Conservation (phyloP, 2,797 vertebrate genomes). For the Geotrypetes seraphini region DNA sequence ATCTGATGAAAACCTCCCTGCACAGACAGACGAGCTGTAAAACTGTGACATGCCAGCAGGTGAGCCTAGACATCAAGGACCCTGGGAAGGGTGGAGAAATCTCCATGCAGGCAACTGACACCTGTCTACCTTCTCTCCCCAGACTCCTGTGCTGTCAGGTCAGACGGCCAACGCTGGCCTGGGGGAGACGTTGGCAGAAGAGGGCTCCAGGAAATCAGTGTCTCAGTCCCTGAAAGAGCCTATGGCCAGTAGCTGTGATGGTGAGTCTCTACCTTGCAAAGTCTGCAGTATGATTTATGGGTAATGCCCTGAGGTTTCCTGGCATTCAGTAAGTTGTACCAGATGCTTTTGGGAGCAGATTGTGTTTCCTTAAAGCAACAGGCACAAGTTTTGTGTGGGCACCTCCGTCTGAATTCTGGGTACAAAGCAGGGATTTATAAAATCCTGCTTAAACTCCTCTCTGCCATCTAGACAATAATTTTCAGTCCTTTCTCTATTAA, state of each 20-base stretch:
- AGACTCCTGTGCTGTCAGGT: too few species aligned
- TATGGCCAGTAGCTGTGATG: constrained; percentile 82
- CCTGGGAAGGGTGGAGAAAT: not conserved
- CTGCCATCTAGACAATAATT: too few species aligned
- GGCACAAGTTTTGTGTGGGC: too few species aligned
- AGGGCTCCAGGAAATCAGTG: constrained; percentile 72
- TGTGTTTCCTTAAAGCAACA: too few species aligned
- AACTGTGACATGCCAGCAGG: constrained; percentile 74
- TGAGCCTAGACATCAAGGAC: constrained; percentile 9
- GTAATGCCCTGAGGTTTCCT: not conserved
- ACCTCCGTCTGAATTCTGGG: too few species aligned
- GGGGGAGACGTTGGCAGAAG: constrained; percentile 76
- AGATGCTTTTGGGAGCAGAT: too few species aligned
- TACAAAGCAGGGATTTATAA: too few species aligned
- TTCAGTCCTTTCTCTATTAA: too few species aligned
- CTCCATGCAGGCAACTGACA: not conserved
- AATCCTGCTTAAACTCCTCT: too few species aligned
- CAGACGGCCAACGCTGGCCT: constrained; percentile 58
- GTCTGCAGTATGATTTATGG: too few species aligned
- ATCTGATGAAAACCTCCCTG: constrained; percentile 84
- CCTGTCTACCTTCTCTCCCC: not conserved
- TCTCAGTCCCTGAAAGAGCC: constrained; percentile 77
- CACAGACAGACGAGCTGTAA: constrained; percentile 83
- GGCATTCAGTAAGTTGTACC: too few species aligned
- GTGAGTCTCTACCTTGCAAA: constrained; percentile 49